These are phyloP conservation scores for Anniella stebbinsi DNA, from an alignment of 2,797 vertebrate species.

Conservation along the genomic window DNA sequence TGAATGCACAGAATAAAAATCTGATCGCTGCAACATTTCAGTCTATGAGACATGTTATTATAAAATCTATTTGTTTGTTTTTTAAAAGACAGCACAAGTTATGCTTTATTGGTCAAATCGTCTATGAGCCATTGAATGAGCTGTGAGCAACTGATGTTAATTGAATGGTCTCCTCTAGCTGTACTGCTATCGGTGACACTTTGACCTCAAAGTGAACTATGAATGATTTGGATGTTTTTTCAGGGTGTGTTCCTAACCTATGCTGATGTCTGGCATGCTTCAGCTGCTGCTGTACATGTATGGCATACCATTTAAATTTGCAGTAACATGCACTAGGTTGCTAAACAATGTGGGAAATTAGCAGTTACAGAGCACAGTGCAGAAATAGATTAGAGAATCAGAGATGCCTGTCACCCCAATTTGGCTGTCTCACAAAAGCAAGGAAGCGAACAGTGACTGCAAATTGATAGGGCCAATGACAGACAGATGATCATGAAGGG, in stretches of 20 bases:
- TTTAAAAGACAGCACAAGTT: conserved; percentile 40
- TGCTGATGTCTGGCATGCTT: conserved; percentile 48
- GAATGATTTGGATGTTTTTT: conserved; percentile 35
- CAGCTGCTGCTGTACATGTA: conserved; percentile 34
- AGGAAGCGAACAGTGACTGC: conserved; percentile 4
- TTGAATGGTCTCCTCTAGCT: conserved; percentile 70
- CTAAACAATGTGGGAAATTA: conserved; percentile 36
- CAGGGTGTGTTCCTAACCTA: conserved; percentile 30
- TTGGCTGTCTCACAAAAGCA: conserved; percentile 40
- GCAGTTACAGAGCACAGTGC: neutral
- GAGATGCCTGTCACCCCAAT: conserved; percentile 11
- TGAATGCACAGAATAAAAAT: neutral
- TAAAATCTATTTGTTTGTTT: conserved; percentile 60
- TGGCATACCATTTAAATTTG: conserved; percentile 39
- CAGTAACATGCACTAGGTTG: fast-evolving
- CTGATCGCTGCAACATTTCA: conserved; percentile 47
- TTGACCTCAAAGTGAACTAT: conserved; percentile 68
- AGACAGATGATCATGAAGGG: conserved; percentile 20
- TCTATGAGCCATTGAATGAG: conserved; percentile 56
- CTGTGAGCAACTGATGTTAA: conserved; percentile 70
- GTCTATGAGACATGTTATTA: conserved; percentile 49
- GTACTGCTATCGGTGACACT: conserved; percentile 47
- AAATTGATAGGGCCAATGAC: conserved; percentile 2
- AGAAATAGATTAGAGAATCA: conserved; percentile 33
- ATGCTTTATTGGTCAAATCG: conserved; percentile 70